Evolutionary conservation across 2,888 invertebrate genomes (phyloP), one percentile per base, ranked within the genome.

Genomic region (Drosophila sordidapex): DNA sequence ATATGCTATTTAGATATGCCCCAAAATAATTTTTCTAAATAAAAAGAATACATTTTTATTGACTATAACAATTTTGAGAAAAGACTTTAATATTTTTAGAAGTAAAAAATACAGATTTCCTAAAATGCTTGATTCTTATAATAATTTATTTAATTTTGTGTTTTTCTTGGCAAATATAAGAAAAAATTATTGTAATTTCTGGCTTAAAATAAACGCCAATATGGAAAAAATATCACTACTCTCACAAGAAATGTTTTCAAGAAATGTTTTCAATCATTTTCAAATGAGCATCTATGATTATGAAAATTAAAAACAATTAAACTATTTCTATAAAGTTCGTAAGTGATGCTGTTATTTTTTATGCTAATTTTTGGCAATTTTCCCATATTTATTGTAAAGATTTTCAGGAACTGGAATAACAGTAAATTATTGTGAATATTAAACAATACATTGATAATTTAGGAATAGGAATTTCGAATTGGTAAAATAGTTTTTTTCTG

Each of bases 41-140:
- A 11, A 0, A 40, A 40, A 40, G 0, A 4, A n/a, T 21, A 21
- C 0, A 11, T 40, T 11, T 40, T 40, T 21, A 21, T 40, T 21
- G 11, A 8, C 0, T n/a, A 8, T 1, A 38, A 8, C 0, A 40
- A 40, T 40, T 0, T 1, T 10, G 4, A 2, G n/a, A n/a, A 40
- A n/a, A 40, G n/a, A 4, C 2, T n/a, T 40, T n/a, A 1, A 40
- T n/a, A 10, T n/a, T n/a, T 40, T n/a, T 4, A 10, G 10, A 40
- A 10, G 10, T 40, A 40, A 2, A n/a, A n/a, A 3, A 43, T 3
- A 43, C 13, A 2, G 7, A 7, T 21, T 13, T 21, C 13, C 3
- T 21, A 6, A 13, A 21, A 21, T 21, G 7, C 1, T 1, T 21
- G 7, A 21, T 21, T 21, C 1, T 10, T 33, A 33, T 1, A 43